Evolutionary conservation across 2,113 vertebrate species (phyloP).

Genomic region (Saguinus midas): DNA sequence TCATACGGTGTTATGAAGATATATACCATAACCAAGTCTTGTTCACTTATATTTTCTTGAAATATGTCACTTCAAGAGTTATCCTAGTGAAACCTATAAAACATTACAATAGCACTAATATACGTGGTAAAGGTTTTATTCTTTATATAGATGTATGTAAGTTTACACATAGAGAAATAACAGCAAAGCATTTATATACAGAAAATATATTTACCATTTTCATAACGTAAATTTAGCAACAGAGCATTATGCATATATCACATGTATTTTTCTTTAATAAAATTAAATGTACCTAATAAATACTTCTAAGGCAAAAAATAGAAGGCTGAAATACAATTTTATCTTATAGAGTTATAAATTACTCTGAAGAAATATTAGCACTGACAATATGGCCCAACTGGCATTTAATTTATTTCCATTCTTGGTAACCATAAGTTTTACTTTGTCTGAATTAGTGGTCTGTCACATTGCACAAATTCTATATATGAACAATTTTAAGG

Average conservation of each 20-base stretch:
- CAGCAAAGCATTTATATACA: conserved; percentile 35
- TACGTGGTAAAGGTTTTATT: conserved; percentile 6
- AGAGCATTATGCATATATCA: conserved; percentile 10
- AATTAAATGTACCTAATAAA: conserved; percentile 26
- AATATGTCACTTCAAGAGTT: conserved; percentile 60
- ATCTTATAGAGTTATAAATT: conserved; percentile 45
- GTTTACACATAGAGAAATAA: background rate
- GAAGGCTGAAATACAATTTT: conserved; percentile 45
- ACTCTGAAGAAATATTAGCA: conserved; percentile 17
- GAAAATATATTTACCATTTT: conserved; percentile 29
- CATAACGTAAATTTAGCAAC: conserved; percentile 4
- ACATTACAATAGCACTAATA: conserved; percentile 51
- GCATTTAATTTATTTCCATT: background rate
- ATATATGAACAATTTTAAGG: background rate
- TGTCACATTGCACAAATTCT: background rate
- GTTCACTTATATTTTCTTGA: conserved; percentile 51
- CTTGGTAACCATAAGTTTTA: background rate
- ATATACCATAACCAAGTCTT: conserved; percentile 32
- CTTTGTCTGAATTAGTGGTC: background rate
- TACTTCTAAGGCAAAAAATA: conserved; percentile 60
- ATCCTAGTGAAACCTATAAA: conserved; percentile 60
- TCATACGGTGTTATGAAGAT: conserved; percentile 35
- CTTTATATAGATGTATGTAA: conserved; percentile 21
- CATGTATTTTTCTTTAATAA: conserved; percentile 46
- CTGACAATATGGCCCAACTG: background rate